These are phyloP conservation scores for Zoanthus solanderi DNA, from an alignment of 92 coral and sea anemone species.

Conservation along the genomic window DNA sequence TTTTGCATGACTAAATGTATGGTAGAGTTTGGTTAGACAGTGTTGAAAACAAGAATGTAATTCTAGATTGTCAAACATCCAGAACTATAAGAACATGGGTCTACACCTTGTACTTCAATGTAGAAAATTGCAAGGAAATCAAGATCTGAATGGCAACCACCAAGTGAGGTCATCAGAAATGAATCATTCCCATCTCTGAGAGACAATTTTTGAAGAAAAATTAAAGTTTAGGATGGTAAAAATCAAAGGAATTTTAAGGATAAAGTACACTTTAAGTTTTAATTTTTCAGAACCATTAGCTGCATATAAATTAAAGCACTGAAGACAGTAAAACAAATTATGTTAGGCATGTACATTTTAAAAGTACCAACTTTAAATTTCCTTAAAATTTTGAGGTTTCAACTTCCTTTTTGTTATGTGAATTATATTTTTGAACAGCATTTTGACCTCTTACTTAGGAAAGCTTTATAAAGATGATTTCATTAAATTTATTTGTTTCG, in stretches of 20 bases:
- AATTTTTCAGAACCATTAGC: not conserved
- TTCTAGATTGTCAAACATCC: too few relatives aligned
- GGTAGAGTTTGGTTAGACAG: too few relatives aligned
- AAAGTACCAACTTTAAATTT: too few relatives aligned
- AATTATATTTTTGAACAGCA: too few relatives aligned
- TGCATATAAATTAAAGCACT: not conserved
- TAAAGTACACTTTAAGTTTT: not conserved
- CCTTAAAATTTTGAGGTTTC: too few relatives aligned
- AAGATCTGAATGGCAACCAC: not conserved
- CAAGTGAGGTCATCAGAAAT: not conserved
- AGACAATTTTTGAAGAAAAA: not conserved
- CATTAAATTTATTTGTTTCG: not conserved
- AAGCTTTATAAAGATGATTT: too few relatives aligned
- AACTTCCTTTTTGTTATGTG: too few relatives aligned
- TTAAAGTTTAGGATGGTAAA: not conserved
- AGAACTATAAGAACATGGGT: not conserved
- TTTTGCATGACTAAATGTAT: too few relatives aligned
- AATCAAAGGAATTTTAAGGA: not conserved
- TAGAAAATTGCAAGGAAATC: not conserved
- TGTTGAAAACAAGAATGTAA: too few relatives aligned
- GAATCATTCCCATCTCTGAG: not conserved
- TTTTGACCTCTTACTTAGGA: too few relatives aligned
- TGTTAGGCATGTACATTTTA: not conserved
- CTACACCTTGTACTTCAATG: not conserved
- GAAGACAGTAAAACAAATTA: not conserved